Conservation (phyloP, 2,113 vertebrate genomes). For the Eurypyga helias region DNA sequence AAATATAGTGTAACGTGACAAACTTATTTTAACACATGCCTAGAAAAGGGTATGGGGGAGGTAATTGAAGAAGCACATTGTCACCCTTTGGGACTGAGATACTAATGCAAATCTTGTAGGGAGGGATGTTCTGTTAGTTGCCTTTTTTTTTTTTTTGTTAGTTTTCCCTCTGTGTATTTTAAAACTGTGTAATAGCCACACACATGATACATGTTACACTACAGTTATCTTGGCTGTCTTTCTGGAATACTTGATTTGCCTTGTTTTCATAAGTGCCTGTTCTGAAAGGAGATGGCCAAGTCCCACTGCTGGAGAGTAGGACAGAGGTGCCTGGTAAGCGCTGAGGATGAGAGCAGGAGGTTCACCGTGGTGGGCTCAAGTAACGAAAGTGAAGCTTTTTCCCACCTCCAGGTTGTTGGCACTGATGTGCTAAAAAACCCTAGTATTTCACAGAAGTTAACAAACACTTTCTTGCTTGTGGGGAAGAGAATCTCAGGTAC, state of each 20-base stretch:
- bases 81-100: background rate
- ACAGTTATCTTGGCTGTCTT: background rate
- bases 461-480: background rate
- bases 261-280: background rate
- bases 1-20: background rate
- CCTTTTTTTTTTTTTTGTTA: background rate
- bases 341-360: background rate
- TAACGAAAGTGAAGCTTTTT: background rate
- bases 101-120: background rate
- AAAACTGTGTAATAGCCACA: background rate
- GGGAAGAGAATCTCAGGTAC: background rate
- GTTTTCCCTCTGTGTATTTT: background rate
- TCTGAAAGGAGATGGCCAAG: background rate
- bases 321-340: background rate
- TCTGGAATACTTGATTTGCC: background rate
- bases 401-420: fast-evolving
- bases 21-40: background rate
- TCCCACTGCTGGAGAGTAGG: background rate
- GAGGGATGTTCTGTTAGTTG: background rate
- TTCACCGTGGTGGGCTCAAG: fast-evolving
- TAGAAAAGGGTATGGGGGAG: background rate
- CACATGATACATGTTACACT: too few species aligned
- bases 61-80: background rate
- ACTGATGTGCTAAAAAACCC: fast-evolving
- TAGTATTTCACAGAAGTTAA: background rate